A percentile compares a stretch with the other conserved stretches of the same genome.
These are phyloP conservation scores for Cephalotes varians DNA, from an alignment of 2,888 invertebrate genomes.

Conservation along the genomic window DNA sequence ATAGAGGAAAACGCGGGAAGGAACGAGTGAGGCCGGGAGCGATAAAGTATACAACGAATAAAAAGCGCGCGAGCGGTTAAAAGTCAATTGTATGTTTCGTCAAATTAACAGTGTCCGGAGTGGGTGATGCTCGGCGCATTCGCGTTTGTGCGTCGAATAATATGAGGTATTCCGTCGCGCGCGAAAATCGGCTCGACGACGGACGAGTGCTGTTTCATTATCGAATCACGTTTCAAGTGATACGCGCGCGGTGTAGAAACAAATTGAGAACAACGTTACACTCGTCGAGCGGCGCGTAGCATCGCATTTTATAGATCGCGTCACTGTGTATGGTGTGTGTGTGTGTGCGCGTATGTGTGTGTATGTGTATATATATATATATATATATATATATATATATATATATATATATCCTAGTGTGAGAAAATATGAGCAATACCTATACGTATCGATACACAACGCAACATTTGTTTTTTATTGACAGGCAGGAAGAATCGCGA, in stretches of 20 bases:
- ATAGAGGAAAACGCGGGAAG: background rate
- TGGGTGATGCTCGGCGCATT: background rate
- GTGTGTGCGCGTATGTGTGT: background rate
- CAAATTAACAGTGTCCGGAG: constrained; percentile 28
- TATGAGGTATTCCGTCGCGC: constrained; percentile 48
- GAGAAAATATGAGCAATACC: constrained; percentile 20
- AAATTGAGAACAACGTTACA: constrained; percentile 58
- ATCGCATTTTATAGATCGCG: background rate
- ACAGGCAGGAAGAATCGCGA: background rate
- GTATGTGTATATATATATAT: background rate
- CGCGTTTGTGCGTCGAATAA: constrained; percentile 47
- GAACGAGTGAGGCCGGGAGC: background rate
- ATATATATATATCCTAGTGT: background rate
- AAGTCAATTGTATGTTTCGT: constrained; percentile 37
- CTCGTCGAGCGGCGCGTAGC: constrained; percentile 29
- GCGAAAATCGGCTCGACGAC: constrained; percentile 59
- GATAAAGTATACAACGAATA: constrained; percentile 4
- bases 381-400: background rate
- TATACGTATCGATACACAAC: background rate
- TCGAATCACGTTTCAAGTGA: constrained; percentile 67
- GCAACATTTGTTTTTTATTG: constrained; percentile 6
- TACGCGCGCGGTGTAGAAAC: constrained; percentile 37
- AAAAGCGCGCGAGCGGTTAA: background rate
- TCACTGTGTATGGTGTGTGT: background rate
- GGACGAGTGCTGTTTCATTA: constrained; percentile 65